phyloP scores from a whole-genome alignment of 2,888 invertebrate genomes.

The Epistrophe eligans region DNA sequence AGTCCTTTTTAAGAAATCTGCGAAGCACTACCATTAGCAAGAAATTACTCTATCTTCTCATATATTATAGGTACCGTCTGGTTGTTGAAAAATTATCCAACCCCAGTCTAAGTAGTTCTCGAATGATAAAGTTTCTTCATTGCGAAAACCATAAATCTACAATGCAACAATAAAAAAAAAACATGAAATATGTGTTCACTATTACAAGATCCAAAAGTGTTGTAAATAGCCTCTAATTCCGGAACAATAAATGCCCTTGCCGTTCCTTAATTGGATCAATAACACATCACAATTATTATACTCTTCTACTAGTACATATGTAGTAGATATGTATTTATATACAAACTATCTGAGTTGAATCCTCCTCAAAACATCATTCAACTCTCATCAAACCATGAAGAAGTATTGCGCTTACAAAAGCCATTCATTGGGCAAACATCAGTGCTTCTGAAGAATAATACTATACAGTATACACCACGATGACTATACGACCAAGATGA shows the following conservation, averaged over 20 bases:
- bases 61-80: not conserved
- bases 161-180: constrained; percentile 7
- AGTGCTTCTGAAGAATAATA: constrained; percentile 40
- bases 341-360: constrained; percentile 18
- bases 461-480: not conserved
- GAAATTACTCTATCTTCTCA: not conserved
- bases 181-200: constrained; percentile 3
- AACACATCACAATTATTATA: constrained; percentile 42
- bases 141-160: constrained; percentile 27
- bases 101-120: not conserved
- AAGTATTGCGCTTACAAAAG: constrained; percentile 53
- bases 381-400: constrained; percentile 66
- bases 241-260: constrained; percentile 69
- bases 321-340: not conserved
- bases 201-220: constrained; percentile 34
- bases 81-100: constrained; percentile 11
- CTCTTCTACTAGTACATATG: not conserved
- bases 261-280: constrained; percentile 72
- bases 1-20: constrained; percentile 6
- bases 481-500: not conserved
- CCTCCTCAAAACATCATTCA: constrained; percentile 46
- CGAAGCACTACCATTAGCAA: not conserved
- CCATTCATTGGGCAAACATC: constrained; percentile 57
- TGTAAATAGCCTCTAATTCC: constrained; percentile 57
- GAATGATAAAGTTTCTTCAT: not conserved